Evolutionary conservation across 53 echinoderm and acorn worm species (phyloP), one percentile per base, ranked within the genome.

Genomic region (Crossaster papposus): DNA sequence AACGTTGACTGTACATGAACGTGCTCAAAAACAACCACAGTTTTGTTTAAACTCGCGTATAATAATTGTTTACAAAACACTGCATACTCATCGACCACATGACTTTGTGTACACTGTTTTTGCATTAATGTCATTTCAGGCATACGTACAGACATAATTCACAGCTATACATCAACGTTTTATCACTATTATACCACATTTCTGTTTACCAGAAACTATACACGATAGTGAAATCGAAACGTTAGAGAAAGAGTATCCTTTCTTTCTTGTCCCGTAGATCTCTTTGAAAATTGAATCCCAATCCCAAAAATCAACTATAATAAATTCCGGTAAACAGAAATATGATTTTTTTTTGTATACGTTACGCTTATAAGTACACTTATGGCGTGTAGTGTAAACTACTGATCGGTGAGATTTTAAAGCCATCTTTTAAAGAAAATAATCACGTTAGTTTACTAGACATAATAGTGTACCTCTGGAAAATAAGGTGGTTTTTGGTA

Each of bases 51-150:
- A 74, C 33, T 17, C 13, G 36, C 34, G 36, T 74, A n/a, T 74
- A 34, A 24, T 7, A 74, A 74, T 32, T n/a, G 79, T 52, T 50
- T 51, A 74, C 13, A 74, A 74, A 34, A 78, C 50, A 50, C 51
- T 78, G 51, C 79, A 51, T 50, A 74, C 13, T 35, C n/a, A 78
- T 24, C 44, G 11, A 78, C 33, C 15, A 5, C 18, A n/a, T 24
- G n/a, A 2, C 5, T 5, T 7, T 24, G 26, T 23, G 44, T 13
- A 77, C 71, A 24, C 24, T 22, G 3, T 2, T 52, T 30, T 78
- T 78, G 79, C 79, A 78, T 78, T 78, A 52, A 9, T 78, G 79
- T 78, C 51, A 78, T n/a, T 78, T 78, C 52, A 78, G 79, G 51
- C 34, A 18, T 32, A 74, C 13, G 36, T 9, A 62, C 17, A 62